Evolutionary conservation across 2,888 invertebrate genomes (phyloP).

Genomic region (Erebia aethiops): DNA sequence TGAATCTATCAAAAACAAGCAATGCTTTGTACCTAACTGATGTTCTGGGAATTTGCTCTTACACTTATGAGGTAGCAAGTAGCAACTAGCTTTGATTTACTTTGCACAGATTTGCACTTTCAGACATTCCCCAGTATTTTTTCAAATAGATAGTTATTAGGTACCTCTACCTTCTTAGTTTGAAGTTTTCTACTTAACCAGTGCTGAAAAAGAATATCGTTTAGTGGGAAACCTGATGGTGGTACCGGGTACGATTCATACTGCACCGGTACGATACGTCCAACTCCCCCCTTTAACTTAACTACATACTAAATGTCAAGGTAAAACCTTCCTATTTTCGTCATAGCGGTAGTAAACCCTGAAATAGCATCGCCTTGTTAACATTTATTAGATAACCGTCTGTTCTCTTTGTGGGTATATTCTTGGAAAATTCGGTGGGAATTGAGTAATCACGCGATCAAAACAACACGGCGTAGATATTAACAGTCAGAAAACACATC

Average conservation of each 20-base stretch:
- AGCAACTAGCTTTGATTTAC: no score
- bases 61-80: no score
- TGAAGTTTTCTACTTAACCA: no score
- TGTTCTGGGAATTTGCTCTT: not conserved
- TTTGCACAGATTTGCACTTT: no score
- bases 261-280: no score
- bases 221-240: no score
- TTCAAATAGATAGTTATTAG: no score
- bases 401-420: not conserved
- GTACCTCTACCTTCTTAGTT: no score
- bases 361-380: not conserved
- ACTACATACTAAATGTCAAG: not conserved
- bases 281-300: no score
- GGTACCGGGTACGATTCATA: no score
- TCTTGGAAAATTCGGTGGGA: constrained; percentile 20
- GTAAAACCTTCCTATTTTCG: not conserved
- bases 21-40: not conserved
- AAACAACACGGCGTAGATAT: constrained; percentile 36
- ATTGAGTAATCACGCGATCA: constrained; percentile 20
- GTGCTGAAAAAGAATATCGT: no score
- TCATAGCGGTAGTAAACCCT: not conserved
- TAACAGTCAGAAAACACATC: constrained; percentile 56
- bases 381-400: constrained; percentile 1
- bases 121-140: no score
- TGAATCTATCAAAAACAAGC: not conserved